phyloP scores from a whole-genome alignment of 2,113 vertebrate genomes.

The Pygoscelis adeliae region DNA sequence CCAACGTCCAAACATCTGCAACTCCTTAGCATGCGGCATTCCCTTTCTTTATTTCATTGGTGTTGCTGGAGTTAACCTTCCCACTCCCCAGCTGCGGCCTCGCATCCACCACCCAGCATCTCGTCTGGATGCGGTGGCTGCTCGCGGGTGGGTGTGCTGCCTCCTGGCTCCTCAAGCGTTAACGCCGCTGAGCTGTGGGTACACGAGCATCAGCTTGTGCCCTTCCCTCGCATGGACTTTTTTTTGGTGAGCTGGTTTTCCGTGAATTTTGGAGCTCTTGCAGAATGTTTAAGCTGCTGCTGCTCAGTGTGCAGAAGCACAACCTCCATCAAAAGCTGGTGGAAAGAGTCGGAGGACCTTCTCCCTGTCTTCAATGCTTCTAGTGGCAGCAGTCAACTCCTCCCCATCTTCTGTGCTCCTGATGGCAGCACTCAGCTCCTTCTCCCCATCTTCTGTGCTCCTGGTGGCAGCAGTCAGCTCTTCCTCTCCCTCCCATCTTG shows the following conservation, averaged over 20 bases:
- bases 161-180: accelerated
- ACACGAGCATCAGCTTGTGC: accelerated
- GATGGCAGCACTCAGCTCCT: not conserved
- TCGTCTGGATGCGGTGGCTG: accelerated
- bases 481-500: not conserved
- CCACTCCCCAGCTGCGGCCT: not conserved
- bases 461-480: not conserved
- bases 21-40: constrained; percentile 6
- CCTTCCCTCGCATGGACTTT: not conserved
- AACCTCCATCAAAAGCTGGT: not conserved
- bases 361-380: not conserved
- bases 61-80: constrained; percentile 1
- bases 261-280: not conserved
- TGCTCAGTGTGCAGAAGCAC: not conserved
- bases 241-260: not conserved
- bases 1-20: constrained; percentile 47
- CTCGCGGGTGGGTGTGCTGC: not conserved
- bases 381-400: not conserved
- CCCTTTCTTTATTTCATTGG: not conserved
- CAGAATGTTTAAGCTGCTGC: not conserved
- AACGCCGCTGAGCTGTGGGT: accelerated
- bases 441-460: not conserved
- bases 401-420: not conserved
- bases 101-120: not conserved
- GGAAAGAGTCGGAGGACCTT: not conserved